Evolutionary conservation across 2,888 invertebrate species (phyloP).

Genomic region (Anoplius nigerrimus): DNA sequence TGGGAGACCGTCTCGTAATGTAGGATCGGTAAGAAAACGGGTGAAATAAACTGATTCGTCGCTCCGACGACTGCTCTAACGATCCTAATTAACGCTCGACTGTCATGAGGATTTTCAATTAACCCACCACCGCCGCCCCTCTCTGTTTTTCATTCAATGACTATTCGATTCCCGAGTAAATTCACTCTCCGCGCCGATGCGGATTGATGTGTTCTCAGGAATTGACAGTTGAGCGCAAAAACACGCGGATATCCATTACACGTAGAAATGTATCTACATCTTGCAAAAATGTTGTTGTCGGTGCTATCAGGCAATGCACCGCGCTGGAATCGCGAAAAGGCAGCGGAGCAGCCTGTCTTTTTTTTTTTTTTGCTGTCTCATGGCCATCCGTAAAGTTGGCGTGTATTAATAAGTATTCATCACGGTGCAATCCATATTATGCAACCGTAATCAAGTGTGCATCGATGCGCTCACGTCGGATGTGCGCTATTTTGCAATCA

Average conservation of each 20-base stretch:
- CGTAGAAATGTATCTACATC: too few relatives aligned
- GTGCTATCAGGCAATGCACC: too few relatives aligned
- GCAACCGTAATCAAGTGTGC: slow-evolving; percentile 43
- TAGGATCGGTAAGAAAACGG: not conserved
- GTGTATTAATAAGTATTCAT: slow-evolving; percentile 45
- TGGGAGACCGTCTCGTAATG: slow-evolving; percentile 25
- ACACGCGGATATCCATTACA: too few relatives aligned
- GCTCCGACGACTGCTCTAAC: not conserved
- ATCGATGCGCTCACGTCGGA: slow-evolving; percentile 71
- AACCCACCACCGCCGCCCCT: not conserved
- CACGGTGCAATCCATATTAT: slow-evolving; percentile 27
- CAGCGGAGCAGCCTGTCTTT: too few relatives aligned
- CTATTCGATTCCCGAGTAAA: too few relatives aligned
- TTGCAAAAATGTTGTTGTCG: too few relatives aligned
- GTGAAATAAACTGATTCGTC: too few relatives aligned
- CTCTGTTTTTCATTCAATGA: too few relatives aligned
- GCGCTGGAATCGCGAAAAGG: too few relatives aligned
- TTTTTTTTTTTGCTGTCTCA: not conserved
- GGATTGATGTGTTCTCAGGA: too few relatives aligned
- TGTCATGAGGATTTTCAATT: slow-evolving; percentile 1
- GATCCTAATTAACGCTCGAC: not conserved
- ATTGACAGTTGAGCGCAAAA: too few relatives aligned
- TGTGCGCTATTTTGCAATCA: slow-evolving; percentile 74
- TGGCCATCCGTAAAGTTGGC: not conserved
- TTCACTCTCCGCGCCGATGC: too few relatives aligned